These are phyloP conservation scores for Rutpela maculata DNA, from an alignment of 2,888 invertebrate species.

Conservation along the genomic window DNA sequence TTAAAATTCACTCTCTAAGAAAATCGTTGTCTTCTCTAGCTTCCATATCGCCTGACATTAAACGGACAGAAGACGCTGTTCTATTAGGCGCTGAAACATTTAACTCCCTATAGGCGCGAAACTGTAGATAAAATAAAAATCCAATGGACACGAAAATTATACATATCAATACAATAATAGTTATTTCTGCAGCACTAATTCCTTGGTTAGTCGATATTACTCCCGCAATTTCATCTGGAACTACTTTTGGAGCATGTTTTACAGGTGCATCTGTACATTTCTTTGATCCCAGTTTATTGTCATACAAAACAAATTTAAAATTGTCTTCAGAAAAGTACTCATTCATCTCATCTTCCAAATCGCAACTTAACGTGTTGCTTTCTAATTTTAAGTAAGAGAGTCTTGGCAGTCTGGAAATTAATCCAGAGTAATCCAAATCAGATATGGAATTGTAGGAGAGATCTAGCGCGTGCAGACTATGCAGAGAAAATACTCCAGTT, in stretches of 20 bases:
- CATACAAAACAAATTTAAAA: slow-evolving; percentile 64
- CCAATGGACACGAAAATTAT: slow-evolving; percentile 61
- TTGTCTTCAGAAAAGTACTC: slow-evolving; percentile 66
- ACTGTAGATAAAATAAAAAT: slow-evolving; percentile 66
- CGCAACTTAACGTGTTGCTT: slow-evolving; percentile 67
- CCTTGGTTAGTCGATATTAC: slow-evolving; percentile 19
- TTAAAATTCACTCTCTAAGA: slow-evolving; percentile 7
- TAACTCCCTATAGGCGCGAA: slow-evolving; percentile 59
- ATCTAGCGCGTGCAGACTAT: slow-evolving; percentile 69
- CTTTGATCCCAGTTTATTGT: slow-evolving; percentile 53
- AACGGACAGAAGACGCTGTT: slow-evolving; percentile 55
- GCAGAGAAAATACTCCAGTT: slow-evolving; percentile 67
- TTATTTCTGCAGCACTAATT: slow-evolving; percentile 54
- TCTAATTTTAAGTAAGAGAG: slow-evolving; percentile 66
- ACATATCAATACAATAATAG: slow-evolving; percentile 60
- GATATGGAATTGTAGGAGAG: slow-evolving; percentile 67
- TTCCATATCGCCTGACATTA: slow-evolving; percentile 59
- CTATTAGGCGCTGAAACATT: slow-evolving; percentile 41
- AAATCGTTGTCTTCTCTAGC: slow-evolving; percentile 54
- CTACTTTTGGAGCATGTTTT: slow-evolving; percentile 36
- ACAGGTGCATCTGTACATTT: slow-evolving; percentile 59
- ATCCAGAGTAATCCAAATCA: slow-evolving; percentile 67
- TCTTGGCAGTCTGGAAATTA: slow-evolving; percentile 67
- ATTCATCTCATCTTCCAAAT: slow-evolving; percentile 68
- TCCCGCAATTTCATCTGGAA: slow-evolving; percentile 42